A percentile compares a stretch with the other conserved stretches of the same genome.
Conservation (phyloP, 2,797 vertebrate genomes). For the Pteropus rufus region DNA sequence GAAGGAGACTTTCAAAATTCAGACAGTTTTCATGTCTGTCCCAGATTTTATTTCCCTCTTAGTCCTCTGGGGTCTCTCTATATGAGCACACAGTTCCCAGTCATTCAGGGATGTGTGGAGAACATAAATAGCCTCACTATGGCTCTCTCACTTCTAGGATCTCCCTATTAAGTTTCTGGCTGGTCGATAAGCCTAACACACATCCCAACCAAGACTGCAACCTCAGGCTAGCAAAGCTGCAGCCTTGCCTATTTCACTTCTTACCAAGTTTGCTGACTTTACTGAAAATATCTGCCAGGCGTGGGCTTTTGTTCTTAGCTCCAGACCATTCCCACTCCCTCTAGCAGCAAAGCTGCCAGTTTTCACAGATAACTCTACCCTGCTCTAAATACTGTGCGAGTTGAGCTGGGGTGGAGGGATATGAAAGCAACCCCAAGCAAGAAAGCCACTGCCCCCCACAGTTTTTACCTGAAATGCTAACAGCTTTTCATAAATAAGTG, state of each 20-base stretch:
- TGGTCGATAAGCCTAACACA: neutral
- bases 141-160: neutral
- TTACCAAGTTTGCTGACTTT: neutral
- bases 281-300: neutral
- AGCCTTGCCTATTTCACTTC: neutral
- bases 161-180: neutral
- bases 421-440: neutral
- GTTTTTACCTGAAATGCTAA: constrained; percentile 6
- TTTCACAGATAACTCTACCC: neutral
- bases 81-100: neutral
- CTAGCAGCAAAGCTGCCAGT: neutral
- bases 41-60: constrained; percentile 28
- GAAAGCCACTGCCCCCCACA: neutral
- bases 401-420: neutral
- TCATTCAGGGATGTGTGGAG: neutral
- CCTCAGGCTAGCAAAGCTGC: neutral
- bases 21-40: neutral
- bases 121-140: neutral
- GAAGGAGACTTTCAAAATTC: neutral
- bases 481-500: constrained; percentile 32
- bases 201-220: neutral
- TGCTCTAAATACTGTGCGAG: neutral
- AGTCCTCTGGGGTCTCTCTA: neutral
- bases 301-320: neutral
- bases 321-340: neutral